These are phyloP conservation scores for Anhinga anhinga DNA, from an alignment of 2,113 vertebrate genomes.

Conservation along the genomic window DNA sequence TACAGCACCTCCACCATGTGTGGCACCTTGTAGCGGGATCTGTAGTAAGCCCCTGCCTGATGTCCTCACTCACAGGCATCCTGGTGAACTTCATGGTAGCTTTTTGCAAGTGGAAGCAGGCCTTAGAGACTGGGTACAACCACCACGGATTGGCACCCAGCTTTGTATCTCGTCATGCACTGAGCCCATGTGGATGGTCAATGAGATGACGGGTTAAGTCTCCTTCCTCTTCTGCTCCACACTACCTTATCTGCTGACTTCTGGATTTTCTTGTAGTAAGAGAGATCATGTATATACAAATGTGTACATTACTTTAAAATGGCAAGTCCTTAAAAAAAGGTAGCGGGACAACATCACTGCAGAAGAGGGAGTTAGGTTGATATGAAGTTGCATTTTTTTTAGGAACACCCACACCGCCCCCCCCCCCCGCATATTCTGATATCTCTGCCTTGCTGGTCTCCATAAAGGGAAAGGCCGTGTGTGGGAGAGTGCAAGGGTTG, in stretches of 20 bases:
- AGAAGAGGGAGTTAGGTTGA: neutral
- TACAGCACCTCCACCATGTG: fast-evolving
- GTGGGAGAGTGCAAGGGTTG: neutral
- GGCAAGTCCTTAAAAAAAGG: neutral
- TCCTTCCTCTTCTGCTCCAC: neutral
- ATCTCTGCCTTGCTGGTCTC: neutral
- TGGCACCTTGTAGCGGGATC: neutral
- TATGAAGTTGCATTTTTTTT: neutral
- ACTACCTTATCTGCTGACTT: neutral
- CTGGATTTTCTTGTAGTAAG: neutral
- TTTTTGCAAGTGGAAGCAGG: neutral
- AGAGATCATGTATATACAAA: neutral
- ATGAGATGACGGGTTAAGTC: neutral
- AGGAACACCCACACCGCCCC: neutral
- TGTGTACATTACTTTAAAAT: neutral
- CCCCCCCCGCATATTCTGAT: neutral
- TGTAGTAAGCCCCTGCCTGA: neutral
- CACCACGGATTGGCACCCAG: neutral
- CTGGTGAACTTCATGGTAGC: neutral
- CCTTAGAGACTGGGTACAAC: neutral
- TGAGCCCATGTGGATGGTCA: neutral
- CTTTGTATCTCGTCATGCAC: neutral
- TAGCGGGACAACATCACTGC: neutral
- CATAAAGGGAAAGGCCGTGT: neutral
- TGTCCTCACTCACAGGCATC: neutral